Percentiles rank a stretch among this genome's conserved stretches.
phyloP scores from a whole-genome alignment of 1,140 invertebrate genomes.

The Conopomorpha cramerella region DNA sequence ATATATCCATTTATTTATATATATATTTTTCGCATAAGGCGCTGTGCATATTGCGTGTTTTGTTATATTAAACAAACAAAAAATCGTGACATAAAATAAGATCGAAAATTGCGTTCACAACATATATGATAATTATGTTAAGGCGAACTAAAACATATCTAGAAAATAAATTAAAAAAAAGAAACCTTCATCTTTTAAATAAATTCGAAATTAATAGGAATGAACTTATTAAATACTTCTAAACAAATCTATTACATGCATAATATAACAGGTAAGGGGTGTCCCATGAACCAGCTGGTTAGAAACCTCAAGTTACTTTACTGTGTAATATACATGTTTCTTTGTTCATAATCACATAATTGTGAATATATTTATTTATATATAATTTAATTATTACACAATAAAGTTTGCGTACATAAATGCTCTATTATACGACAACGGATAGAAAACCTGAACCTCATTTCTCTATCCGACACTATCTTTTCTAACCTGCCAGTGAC shows the following conservation, averaged over 20 bases:
- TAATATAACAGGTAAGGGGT: constrained; percentile 13
- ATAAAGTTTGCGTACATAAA: too few relatives aligned
- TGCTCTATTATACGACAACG: constrained; percentile 17
- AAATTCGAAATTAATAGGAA: constrained; percentile 42
- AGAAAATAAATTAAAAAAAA: constrained; percentile 14
- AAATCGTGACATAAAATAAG: constrained; percentile 4
- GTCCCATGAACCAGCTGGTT: constrained; percentile 29
- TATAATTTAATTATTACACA: too few relatives aligned
- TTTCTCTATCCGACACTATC: too few relatives aligned
- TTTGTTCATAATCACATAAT: too few relatives aligned
- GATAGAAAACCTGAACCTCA: constrained; percentile 18
- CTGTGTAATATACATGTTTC: too few relatives aligned
- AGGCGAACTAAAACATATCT: constrained; percentile 10
- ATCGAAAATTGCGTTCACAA: constrained; percentile 8
- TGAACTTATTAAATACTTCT: constrained; percentile 25
- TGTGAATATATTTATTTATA: constrained; percentile 7
- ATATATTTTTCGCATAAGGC: too few relatives aligned
- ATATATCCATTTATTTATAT: too few relatives aligned
- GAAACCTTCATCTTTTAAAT: too few relatives aligned
- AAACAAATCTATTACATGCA: constrained; percentile 29
- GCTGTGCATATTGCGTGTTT: too few relatives aligned
- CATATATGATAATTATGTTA: too few relatives aligned
- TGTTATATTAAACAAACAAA: too few relatives aligned
- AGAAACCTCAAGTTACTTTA: constrained; percentile 24
- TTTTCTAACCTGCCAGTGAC: too few relatives aligned